Evolutionary conservation across 2,113 vertebrate genomes (phyloP).

Genomic region (Amblyornis subalaris): DNA sequence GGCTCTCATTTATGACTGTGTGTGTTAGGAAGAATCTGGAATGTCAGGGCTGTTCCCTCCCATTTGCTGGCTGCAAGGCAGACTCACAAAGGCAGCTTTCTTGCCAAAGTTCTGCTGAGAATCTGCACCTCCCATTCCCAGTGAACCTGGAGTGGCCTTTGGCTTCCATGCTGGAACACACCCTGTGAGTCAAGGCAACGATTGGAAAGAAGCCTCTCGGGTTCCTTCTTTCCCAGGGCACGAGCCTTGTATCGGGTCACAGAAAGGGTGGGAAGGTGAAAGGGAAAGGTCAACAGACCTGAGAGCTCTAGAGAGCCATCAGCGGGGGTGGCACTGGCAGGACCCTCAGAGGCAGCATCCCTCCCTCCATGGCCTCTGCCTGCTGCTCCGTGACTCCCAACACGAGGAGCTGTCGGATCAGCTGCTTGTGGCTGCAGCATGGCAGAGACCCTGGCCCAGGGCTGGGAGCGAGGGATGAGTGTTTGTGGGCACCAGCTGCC

Average conservation of each 20-base stretch:
- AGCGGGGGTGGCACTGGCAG: background rate
- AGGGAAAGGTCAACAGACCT: background rate
- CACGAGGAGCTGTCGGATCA: fast-evolving
- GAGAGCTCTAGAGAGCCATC: background rate
- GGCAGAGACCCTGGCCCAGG: background rate
- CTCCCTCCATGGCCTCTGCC: fast-evolving
- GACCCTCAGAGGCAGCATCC: background rate
- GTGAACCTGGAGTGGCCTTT: background rate
- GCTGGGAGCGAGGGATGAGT: background rate
- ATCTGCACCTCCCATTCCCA: slow-evolving; percentile 17
- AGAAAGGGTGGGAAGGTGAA: background rate
- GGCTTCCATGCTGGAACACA: background rate
- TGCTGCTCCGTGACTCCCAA: fast-evolving
- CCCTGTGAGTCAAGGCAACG: background rate
- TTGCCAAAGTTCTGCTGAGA: slow-evolving; percentile 1
- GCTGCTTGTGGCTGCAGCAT: background rate
- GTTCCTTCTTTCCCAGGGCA: background rate
- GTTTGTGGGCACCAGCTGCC: background rate
- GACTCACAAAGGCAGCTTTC: background rate
- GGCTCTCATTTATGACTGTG: background rate
- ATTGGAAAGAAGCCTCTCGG: background rate
- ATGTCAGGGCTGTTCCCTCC: background rate
- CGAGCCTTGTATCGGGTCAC: background rate
- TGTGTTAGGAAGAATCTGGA: background rate
- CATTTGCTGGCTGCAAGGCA: background rate